Base-by-base conservation (phyloP, 92 coral and sea anemone genomes). In the Scolanthus callimorphus region DNA sequence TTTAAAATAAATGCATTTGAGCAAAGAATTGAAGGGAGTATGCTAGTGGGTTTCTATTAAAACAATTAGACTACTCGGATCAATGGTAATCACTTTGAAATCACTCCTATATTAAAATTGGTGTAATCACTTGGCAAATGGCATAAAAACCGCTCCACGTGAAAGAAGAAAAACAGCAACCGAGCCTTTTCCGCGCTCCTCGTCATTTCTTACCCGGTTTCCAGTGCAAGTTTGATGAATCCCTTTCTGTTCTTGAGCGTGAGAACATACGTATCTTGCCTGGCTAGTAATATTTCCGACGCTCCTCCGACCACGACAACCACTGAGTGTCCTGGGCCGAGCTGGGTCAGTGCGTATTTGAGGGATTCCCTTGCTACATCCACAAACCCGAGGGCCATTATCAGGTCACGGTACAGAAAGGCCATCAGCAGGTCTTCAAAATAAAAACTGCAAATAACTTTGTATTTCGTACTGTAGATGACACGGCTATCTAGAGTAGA, bases 291-390 rank as follows among this genome's bases (percentile, higher is more conserved):
- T 37, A 74, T 89, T 22, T 83, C 91, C 13, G 85, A 75, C 27
- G 89, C 88, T 1, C 97, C 97, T 31, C 90, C 95, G 9, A 91
- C 69, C 47, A 91, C 67, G 28, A 83, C 80, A 27, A 71, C 78
- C 22, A 71, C 88, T 38, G 95, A 82, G 61, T 91, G 79, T 1
- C 97, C 97, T 25, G 81, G 90, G 19, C 95, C 97, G 59, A 77
- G 77, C 50, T 63, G 74, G 25, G 85, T 81, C 29, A 91, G 71
- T 13, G 59, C 61, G 34, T 79, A 81, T 53, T 75, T 75, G 19
- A 91, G 65, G 51, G 91, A 74, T 21, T 79, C 76, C 48, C 81
- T 80, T 19, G 88, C 50, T 3, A 88, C 97, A 49, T 80, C 90
- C 44, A 89, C 25, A 2, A 91, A 58, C 24, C 97, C 97, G 31